Percentiles rank a stretch among this genome's conserved stretches.
phyloP scores from a whole-genome alignment of 2,888 invertebrate species.

The Torymus auratus region DNA sequence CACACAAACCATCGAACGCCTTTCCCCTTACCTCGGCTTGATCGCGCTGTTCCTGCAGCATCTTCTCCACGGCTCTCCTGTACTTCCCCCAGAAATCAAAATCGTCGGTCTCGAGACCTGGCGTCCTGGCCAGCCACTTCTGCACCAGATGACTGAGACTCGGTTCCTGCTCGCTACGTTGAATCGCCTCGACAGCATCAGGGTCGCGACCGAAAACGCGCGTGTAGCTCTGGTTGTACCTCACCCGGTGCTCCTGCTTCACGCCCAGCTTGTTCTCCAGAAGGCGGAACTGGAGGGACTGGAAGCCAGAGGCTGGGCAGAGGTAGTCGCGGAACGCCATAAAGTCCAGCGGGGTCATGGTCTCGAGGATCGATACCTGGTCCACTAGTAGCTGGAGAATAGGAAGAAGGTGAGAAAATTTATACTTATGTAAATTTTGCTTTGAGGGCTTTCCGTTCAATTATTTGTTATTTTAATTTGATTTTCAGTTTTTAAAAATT shows the following conservation, averaged over 20 bases:
- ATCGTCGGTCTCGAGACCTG: slow-evolving; percentile 86
- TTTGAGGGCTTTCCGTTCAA: too few relatives aligned
- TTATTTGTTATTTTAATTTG: too few relatives aligned
- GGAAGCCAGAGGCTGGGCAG: slow-evolving; percentile 98
- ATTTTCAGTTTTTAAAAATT: too few relatives aligned
- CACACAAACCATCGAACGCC: too few relatives aligned
- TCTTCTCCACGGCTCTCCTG: slow-evolving; percentile 83
- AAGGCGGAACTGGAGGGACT: slow-evolving; percentile 96
- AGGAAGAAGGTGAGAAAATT: too few relatives aligned
- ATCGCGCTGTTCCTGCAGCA: slow-evolving; percentile 84
- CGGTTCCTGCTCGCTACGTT: slow-evolving; percentile 87
- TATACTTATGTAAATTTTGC: too few relatives aligned
- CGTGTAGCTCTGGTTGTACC: slow-evolving; percentile 95
- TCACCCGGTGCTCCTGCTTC: slow-evolving; percentile 90
- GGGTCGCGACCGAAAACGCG: slow-evolving; percentile 89
- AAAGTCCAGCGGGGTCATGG: slow-evolving; percentile 99
- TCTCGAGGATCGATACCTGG: slow-evolving; percentile 97
- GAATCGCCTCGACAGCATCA: slow-evolving; percentile 80
- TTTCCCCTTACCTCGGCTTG: slow-evolving; percentile 79
- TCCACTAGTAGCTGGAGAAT: slow-evolving; percentile 90
- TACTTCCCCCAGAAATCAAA: slow-evolving; percentile 98
- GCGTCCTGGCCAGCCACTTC: slow-evolving; percentile 95
- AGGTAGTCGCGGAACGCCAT: slow-evolving; percentile 97
- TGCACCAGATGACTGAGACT: slow-evolving; percentile 92
- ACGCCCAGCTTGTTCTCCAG: slow-evolving; percentile 95